Percentiles rank a stretch among this genome's conserved stretches.
These are phyloP conservation scores for Neodiprion lecontei DNA, from an alignment of 1,140 invertebrate genomes.

Conservation along the genomic window DNA sequence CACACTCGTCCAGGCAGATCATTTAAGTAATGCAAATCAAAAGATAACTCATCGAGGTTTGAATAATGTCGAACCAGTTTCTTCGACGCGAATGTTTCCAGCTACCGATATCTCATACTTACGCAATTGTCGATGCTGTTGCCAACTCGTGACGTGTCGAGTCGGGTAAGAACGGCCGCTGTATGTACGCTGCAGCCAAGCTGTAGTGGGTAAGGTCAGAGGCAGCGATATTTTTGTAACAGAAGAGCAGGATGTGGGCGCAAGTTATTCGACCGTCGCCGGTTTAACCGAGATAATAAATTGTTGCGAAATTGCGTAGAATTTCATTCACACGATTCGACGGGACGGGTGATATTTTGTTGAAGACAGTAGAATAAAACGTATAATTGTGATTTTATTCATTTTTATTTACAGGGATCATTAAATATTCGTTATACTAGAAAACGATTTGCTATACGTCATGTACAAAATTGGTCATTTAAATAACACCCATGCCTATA, in stretches of 20 bases:
- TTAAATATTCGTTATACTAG: slow-evolving; percentile 29
- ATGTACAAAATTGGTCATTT: slow-evolving; percentile 32
- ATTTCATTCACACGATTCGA: neutral
- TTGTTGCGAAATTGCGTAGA: too few relatives aligned
- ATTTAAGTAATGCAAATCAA: neutral
- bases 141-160: neutral
- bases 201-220: slow-evolving; percentile 38
- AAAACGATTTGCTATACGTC: slow-evolving; percentile 20
- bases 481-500: slow-evolving; percentile 5
- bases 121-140: neutral
- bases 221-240: slow-evolving; percentile 46
- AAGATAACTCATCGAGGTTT: neutral
- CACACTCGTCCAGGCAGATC: too few relatives aligned
- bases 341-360: neutral
- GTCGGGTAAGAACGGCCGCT: neutral
- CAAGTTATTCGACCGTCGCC: slow-evolving; percentile 22
- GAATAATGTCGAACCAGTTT: too few relatives aligned
- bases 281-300: neutral
- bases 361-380: slow-evolving; percentile 14
- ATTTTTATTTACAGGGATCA: slow-evolving; percentile 41
- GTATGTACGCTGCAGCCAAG: neutral
- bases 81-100: neutral
- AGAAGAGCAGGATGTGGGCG: slow-evolving; percentile 34
- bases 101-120: neutral
- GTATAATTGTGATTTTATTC: slow-evolving; percentile 18